These are phyloP conservation scores for Dasysyrphus tricinctus DNA, from an alignment of 2,888 invertebrate genomes.

Conservation along the genomic window DNA sequence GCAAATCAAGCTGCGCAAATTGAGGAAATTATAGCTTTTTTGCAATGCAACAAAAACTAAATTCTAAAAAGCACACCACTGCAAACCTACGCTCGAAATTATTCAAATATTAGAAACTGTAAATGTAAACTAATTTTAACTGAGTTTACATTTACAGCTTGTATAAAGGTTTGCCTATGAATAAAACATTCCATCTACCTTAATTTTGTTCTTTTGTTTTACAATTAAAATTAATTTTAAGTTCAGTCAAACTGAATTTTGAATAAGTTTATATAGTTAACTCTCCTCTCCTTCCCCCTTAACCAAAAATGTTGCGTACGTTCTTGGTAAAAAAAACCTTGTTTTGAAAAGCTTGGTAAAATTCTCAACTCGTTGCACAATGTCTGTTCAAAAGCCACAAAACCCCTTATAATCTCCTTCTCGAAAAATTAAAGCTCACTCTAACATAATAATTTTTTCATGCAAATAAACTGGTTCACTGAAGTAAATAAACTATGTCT, in stretches of 20 bases:
- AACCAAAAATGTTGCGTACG: neutral
- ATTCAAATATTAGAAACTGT: no score
- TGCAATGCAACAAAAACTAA: no score
- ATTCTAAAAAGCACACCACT: no score
- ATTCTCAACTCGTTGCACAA: neutral
- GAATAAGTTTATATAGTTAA: neutral
- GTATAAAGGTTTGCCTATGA: no score
- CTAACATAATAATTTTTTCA: constrained; percentile 19
- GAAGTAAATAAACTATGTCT: constrained; percentile 44
- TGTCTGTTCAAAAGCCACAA: constrained; percentile 13
- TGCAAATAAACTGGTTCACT: constrained; percentile 31
- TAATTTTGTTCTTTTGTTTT: no score
- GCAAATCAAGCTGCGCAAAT: no score
- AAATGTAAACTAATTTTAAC: no score
- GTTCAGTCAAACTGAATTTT: neutral
- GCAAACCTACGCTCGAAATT: no score
- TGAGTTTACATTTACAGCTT: no score
- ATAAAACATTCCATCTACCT: no score
- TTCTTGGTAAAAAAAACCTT: neutral
- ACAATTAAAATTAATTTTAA: neutral
- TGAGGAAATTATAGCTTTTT: no score
- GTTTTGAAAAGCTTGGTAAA: neutral
- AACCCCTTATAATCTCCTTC: neutral
- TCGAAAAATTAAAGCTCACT: constrained; percentile 14
- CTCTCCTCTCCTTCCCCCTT: neutral